Evolutionary conservation across 2,797 vertebrate genomes (phyloP).

Genomic region (Hyperoplus immaculatus): DNA sequence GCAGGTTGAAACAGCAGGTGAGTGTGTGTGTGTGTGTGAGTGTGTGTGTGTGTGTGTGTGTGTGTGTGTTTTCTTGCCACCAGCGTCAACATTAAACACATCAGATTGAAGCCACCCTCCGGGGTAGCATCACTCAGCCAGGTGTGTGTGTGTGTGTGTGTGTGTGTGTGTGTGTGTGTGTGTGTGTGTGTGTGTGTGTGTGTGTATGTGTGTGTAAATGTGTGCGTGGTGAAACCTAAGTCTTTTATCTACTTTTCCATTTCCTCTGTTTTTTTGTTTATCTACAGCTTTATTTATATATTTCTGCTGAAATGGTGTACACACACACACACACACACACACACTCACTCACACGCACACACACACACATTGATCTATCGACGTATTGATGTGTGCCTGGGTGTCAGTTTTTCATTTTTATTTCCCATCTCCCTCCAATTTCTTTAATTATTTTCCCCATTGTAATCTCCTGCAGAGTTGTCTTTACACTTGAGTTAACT

Average conservation of each 20-base stretch:
- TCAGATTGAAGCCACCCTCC: constrained; percentile 87
- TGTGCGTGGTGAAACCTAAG: constrained; percentile 73
- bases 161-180: constrained; percentile 52
- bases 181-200: constrained; percentile 44
- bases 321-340: constrained; percentile 42
- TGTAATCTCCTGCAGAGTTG: constrained; percentile 81
- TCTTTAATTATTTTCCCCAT: constrained; percentile 78
- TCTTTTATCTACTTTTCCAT: constrained; percentile 82
- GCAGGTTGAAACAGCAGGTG: constrained; percentile 83
- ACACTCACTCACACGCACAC: constrained; percentile 45
- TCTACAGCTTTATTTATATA: constrained; percentile 85
- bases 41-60: constrained; percentile 81
- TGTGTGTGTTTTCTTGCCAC: constrained; percentile 83
- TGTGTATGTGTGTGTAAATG: constrained; percentile 52
- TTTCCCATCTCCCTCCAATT: constrained; percentile 66
- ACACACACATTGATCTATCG: constrained; percentile 78
- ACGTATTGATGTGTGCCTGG: constrained; percentile 84
- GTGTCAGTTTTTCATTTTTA: constrained; percentile 66
- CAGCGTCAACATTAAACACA: constrained; percentile 88
- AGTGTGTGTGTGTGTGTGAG: constrained; percentile 79
- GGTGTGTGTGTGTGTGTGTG: constrained; percentile 63
- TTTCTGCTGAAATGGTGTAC: constrained; percentile 71
- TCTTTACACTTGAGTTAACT: constrained; percentile 77
- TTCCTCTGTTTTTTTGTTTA: constrained; percentile 82
- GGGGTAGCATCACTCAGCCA: constrained; percentile 83